Percentiles rank a stretch among this genome's conserved stretches.
phyloP scores from a whole-genome alignment of 2,888 invertebrate genomes.

The Xylocampa areola region DNA sequence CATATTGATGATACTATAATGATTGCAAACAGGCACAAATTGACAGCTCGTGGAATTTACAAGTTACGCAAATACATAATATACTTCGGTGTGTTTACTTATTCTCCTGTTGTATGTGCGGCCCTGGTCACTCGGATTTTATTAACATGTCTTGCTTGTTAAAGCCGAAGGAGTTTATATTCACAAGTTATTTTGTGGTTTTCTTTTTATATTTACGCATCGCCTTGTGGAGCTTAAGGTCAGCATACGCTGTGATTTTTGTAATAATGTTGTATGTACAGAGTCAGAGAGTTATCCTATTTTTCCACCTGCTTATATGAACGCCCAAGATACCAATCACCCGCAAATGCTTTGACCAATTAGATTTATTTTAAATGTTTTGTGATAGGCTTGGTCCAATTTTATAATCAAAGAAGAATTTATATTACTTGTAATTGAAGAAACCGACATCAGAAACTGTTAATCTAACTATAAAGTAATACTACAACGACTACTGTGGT shows the following conservation, averaged over 20 bases:
- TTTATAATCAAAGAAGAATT: too few relatives aligned
- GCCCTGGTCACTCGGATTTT: slow-evolving; percentile 55
- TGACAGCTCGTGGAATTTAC: slow-evolving; percentile 19
- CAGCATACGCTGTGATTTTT: slow-evolving; percentile 49
- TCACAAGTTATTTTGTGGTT: slow-evolving; percentile 37
- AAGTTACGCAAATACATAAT: slow-evolving; percentile 22
- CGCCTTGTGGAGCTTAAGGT: slow-evolving; percentile 68
- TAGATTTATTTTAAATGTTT: too few relatives aligned
- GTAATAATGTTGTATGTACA: slow-evolving; percentile 1
- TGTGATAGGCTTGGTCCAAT: too few relatives aligned
- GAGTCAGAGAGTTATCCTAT: background rate
- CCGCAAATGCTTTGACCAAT: too few relatives aligned
- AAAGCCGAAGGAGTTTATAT: slow-evolving; percentile 40
- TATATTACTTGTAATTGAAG: too few relatives aligned
- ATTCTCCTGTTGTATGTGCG: slow-evolving; percentile 42
- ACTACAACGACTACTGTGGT: too few relatives aligned
- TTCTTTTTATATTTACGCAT: slow-evolving; percentile 60
- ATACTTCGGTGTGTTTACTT: slow-evolving; percentile 15
- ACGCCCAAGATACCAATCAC: too few relatives aligned
- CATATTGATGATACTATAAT: slow-evolving; percentile 6
- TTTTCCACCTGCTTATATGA: too few relatives aligned
- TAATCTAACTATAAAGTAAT: too few relatives aligned
- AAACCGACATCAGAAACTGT: too few relatives aligned
- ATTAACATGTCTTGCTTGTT: slow-evolving; percentile 58
- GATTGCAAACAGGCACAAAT: slow-evolving; percentile 13